Percentiles rank a stretch among this genome's conserved stretches.
These are phyloP conservation scores for Channa argus DNA, from an alignment of 2,113 vertebrate genomes.

Conservation along the genomic window DNA sequence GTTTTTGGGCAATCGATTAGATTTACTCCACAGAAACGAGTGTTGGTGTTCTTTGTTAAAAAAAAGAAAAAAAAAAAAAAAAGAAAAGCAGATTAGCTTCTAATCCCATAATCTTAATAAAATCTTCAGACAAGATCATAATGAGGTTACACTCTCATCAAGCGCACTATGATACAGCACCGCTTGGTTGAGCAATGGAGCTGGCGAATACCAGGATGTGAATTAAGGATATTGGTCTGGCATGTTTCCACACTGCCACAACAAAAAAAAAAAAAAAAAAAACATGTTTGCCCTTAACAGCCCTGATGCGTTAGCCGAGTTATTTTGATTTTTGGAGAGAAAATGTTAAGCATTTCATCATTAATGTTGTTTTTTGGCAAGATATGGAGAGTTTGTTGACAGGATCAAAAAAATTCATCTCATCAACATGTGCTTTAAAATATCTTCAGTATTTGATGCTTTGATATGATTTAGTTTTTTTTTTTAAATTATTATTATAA, in stretches of 20 bases:
- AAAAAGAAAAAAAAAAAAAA: too few species aligned
- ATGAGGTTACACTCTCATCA: slow-evolving; percentile 7
- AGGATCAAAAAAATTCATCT: too few species aligned
- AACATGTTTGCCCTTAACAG: neutral
- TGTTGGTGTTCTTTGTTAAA: neutral
- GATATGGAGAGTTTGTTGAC: too few species aligned
- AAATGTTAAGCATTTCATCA: neutral
- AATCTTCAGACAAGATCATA: neutral
- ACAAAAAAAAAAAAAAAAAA: slow-evolving; percentile 13
- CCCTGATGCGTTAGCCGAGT: neutral
- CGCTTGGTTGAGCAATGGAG: slow-evolving; percentile 42
- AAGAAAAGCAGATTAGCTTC: slow-evolving; percentile 16
- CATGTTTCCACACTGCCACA: slow-evolving; percentile 27
- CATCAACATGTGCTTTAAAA: neutral
- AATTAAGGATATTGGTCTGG: slow-evolving; percentile 69
- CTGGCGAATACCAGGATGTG: slow-evolving; percentile 74
- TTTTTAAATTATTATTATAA: neutral
- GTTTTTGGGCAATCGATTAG: slow-evolving; percentile 47
- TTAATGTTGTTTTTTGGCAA: neutral
- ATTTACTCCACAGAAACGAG: slow-evolving; percentile 32
- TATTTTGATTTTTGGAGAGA: neutral
- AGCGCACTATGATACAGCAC: neutral
- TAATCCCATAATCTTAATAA: slow-evolving; percentile 21
- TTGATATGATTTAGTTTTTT: neutral
- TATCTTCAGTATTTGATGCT: neutral